Conservation (phyloP, 2,888 invertebrate genomes). For the Tupiocoris notatus region DNA sequence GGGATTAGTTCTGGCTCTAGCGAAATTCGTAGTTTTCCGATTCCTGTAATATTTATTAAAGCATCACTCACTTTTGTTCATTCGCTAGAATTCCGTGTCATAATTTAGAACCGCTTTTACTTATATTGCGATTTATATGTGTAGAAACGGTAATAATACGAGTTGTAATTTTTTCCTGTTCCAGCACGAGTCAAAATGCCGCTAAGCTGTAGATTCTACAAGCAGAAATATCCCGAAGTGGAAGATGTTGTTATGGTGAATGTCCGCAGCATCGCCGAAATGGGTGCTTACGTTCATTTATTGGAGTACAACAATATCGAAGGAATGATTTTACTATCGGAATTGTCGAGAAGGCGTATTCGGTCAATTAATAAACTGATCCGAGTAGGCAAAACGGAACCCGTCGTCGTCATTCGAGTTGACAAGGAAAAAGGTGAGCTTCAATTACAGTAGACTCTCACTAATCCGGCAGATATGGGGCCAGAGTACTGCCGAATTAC, state of each 20-base stretch:
- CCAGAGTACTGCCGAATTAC: too few relatives aligned
- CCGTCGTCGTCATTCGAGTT: slow-evolving; percentile 98
- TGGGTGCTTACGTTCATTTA: slow-evolving; percentile 98
- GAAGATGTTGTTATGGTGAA: slow-evolving; percentile 99
- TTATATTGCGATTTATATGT: too few relatives aligned
- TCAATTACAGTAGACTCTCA: too few relatives aligned
- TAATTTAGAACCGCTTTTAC: too few relatives aligned
- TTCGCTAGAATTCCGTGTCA: too few relatives aligned
- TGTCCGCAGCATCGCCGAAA: slow-evolving; percentile 96
- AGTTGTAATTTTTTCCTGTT: not conserved
- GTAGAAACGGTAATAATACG: too few relatives aligned
- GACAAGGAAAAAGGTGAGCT: slow-evolving; percentile 95
- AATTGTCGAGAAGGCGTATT: slow-evolving; percentile 96
- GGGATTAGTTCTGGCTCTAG: too few relatives aligned
- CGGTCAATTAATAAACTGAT: slow-evolving; percentile 99
- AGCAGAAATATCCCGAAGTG: slow-evolving; percentile 94
- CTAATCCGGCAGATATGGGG: too few relatives aligned
- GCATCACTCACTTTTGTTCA: too few relatives aligned
- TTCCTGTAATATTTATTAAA: too few relatives aligned
- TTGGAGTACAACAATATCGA: slow-evolving; percentile 99
- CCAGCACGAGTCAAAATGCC: slow-evolving; percentile 64
- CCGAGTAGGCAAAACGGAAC: slow-evolving; percentile 96
- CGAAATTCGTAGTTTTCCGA: too few relatives aligned
- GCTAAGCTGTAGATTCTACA: slow-evolving; percentile 93
- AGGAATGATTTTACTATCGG: slow-evolving; percentile 98